Percentiles rank a stretch among this genome's conserved stretches.
phyloP scores from a whole-genome alignment of 92 coral and sea anemone genomes.

The Heliopora coerulea region DNA sequence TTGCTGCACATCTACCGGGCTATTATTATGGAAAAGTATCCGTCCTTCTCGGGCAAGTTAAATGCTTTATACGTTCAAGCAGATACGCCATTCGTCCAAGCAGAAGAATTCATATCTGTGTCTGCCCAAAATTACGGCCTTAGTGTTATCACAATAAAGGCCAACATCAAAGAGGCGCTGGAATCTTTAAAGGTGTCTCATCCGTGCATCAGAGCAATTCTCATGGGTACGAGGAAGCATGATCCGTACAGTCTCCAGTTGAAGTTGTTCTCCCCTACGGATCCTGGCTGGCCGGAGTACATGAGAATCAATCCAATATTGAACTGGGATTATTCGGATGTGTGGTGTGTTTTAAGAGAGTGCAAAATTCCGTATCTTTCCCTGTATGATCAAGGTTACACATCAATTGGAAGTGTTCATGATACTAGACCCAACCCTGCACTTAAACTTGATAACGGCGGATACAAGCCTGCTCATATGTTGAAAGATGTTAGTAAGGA shows the following conservation, averaged over 20 bases:
- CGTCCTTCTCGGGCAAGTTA: slow-evolving; percentile 46
- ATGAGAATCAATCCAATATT: slow-evolving; percentile 93
- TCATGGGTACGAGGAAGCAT: slow-evolving; percentile 92
- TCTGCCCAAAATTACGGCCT: slow-evolving; percentile 64
- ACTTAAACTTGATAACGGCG: slow-evolving; percentile 56
- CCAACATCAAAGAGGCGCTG: slow-evolving; percentile 69
- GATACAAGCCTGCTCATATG: slow-evolving; percentile 92
- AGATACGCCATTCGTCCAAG: slow-evolving; percentile 81
- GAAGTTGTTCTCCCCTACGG: slow-evolving; percentile 86
- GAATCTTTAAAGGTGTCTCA: slow-evolving; percentile 67
- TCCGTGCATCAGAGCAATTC: slow-evolving; percentile 73
- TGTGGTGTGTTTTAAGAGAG: slow-evolving; percentile 79
- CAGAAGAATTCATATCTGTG: slow-evolving; percentile 79
- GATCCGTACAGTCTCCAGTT: slow-evolving; percentile 89
- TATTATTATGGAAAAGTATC: slow-evolving; percentile 48
- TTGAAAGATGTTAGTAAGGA: slow-evolving; percentile 81
- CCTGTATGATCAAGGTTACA: slow-evolving; percentile 88
- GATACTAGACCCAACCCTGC: slow-evolving; percentile 92
- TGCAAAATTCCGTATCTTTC: slow-evolving; percentile 77
- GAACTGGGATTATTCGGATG: slow-evolving; percentile 92
- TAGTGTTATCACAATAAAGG: slow-evolving; percentile 69
- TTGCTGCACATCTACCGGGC: slow-evolving; percentile 71
- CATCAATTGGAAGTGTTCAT: slow-evolving; percentile 84
- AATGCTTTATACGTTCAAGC: slow-evolving; percentile 78
- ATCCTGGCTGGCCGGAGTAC: slow-evolving; percentile 91